These are phyloP conservation scores for Lepeophtheirus nordmannii DNA, from an alignment of 2,888 invertebrate genomes.

Conservation along the genomic window DNA sequence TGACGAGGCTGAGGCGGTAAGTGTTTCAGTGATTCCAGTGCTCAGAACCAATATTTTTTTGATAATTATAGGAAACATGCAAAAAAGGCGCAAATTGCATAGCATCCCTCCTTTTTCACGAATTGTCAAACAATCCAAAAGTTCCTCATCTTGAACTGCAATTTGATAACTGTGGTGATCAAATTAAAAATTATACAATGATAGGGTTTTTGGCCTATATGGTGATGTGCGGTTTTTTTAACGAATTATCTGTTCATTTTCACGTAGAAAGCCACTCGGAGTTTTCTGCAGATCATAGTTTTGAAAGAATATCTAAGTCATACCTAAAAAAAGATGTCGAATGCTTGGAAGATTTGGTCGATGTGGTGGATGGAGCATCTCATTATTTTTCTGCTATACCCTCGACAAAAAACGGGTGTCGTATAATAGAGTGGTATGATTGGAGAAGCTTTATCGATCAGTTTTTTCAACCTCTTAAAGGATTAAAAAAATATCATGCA, in stretches of 20 bases:
- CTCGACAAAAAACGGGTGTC: background rate
- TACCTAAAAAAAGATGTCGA: background rate
- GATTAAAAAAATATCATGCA: background rate
- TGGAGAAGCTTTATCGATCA: background rate
- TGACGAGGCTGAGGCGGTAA: background rate
- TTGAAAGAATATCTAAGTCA: background rate
- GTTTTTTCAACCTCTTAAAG: background rate
- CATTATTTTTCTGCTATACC: background rate
- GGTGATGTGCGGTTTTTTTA: background rate
- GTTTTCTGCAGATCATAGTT: background rate
- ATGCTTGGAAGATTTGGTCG: background rate
- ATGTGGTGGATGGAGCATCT: background rate
- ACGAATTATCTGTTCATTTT: background rate
- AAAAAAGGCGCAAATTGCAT: background rate
- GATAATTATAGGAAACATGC: background rate
- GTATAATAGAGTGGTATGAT: background rate
- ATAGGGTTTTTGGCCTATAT: background rate
- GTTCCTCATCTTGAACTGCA: background rate
- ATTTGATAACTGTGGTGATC: background rate
- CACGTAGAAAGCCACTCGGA: background rate
- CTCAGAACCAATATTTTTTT: no score
- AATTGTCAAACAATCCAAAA: background rate
- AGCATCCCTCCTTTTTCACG: background rate
- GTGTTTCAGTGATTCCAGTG: no score
- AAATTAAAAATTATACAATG: background rate